Base-by-base conservation (phyloP, 2,888 invertebrate species). In the Athrips mouffetella region DNA sequence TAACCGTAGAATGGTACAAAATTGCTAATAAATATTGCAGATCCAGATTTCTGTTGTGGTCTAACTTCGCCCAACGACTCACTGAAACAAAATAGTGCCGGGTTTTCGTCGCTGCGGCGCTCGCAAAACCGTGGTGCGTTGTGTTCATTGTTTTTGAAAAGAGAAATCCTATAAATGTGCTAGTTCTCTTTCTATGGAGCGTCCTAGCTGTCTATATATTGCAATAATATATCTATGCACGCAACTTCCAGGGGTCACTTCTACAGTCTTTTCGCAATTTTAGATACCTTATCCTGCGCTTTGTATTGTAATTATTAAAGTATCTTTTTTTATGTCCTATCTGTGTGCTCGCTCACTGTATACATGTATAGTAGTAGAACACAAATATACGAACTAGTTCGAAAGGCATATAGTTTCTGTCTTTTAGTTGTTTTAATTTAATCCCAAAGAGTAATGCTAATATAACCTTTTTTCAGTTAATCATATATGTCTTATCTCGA, bases 31-130 rank as follows among this genome's bases (percentile, higher is more conserved):
- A 60, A 89, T 90, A 91, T 93, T 94, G 84, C 94, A 94, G 94
- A 94, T 94, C 94, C 94, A 85, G 94, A 94, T 91, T 94, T 94
- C 91, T 94, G 94, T 92, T 94, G 94, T 91, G 94, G 94, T 85
- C 91, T 94, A 87, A 92, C 91, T 74, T 92, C 93, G 75, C 94
- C 94, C 74, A 93, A 92, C 89, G 91, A 90, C 89, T 93, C 93
- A 84, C 90, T 91, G 85, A 91, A 91, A 76, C 87, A 89, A 82
- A 90, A 91, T 88, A 88, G 73, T 70, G 83, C 88, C 70, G 89
- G 89, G 59, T 76, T 85, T 54, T 77, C 87, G 46, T 86, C 87
- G 57, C 88, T 87, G 50, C 84, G 88, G 79, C 88, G 89, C 68
- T 89, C 89, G 83, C 90, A 90, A 87, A 88, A 88, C 70, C 91